Evolutionary conservation across 2,888 invertebrate genomes (phyloP).

Genomic region (Patella depressa): DNA sequence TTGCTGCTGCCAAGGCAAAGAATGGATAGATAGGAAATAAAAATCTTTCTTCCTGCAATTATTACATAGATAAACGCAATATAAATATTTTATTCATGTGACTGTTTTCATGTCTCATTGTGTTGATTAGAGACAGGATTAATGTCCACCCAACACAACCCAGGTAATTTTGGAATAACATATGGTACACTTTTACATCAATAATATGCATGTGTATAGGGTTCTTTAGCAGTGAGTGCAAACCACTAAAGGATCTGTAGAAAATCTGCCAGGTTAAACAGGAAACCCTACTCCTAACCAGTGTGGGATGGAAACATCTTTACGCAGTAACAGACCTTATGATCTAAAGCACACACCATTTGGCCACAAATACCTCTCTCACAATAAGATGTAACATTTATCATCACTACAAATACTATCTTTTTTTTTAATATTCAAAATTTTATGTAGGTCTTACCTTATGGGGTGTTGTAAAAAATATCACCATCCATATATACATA

Average conservation of each 20-base stretch:
- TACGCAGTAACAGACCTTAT: too few relatives aligned
- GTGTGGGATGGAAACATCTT: too few relatives aligned
- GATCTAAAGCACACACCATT: too few relatives aligned
- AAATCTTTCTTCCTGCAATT: constrained; percentile 81
- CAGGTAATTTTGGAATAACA: too few relatives aligned
- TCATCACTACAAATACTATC: not conserved
- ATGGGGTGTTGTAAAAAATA: constrained; percentile 92
- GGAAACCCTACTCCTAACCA: not conserved
- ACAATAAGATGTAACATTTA: too few relatives aligned
- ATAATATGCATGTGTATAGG: too few relatives aligned
- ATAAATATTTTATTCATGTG: too few relatives aligned
- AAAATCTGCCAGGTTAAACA: not conserved
- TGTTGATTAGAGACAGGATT: not conserved
- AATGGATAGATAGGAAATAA: constrained; percentile 95
- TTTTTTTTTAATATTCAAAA: too few relatives aligned
- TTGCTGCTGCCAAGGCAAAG: constrained; percentile 73
- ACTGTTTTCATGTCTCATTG: not conserved
- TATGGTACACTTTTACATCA: too few relatives aligned
- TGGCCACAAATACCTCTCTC: too few relatives aligned
- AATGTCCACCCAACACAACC: too few relatives aligned
- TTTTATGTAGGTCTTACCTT: constrained; percentile 77
- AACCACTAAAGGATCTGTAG: not conserved
- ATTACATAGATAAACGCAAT: not conserved
- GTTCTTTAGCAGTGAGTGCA: not conserved
- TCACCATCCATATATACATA: constrained; percentile 87